Conservation (phyloP, 2,797 vertebrate species). For the Picus viridis region DNA sequence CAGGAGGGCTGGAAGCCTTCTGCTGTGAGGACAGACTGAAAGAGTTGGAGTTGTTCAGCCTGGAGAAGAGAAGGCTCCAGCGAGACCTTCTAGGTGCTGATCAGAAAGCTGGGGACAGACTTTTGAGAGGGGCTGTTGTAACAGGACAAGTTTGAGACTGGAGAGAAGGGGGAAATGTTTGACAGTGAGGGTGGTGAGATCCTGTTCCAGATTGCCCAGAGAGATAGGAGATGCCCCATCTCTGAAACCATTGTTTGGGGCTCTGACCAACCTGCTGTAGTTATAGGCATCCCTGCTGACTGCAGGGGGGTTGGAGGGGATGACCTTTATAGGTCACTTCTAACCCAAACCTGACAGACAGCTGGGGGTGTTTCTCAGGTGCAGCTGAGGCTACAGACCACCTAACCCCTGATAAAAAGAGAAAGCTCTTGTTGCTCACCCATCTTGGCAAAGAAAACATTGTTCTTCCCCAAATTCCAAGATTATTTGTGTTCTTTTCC, state of each 20-base stretch:
- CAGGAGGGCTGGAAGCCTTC: too few relatives aligned
- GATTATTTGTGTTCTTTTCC: not conserved
- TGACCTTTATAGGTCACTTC: not conserved
- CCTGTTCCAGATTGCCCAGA: not conserved
- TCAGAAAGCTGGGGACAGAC: too few relatives aligned
- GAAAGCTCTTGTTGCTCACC: rapidly evolving
- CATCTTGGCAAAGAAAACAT: not conserved
- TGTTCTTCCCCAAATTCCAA: rapidly evolving
- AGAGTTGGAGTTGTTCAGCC: too few relatives aligned
- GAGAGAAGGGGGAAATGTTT: not conserved
- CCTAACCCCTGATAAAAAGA: not conserved
- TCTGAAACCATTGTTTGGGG: too few relatives aligned
- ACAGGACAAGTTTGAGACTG: too few relatives aligned
- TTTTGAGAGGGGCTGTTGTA: too few relatives aligned
- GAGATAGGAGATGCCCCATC: not conserved
- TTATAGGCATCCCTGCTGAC: not conserved
- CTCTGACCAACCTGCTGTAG: not conserved
- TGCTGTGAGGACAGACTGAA: too few relatives aligned
- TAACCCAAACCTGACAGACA: too few relatives aligned
- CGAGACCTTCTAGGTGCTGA: too few relatives aligned
- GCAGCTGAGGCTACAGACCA: too few relatives aligned
- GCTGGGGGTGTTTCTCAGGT: not conserved
- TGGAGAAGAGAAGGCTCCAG: too few relatives aligned
- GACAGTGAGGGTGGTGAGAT: not conserved
- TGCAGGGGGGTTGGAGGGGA: not conserved